A percentile compares a stretch with the other conserved stretches of the same genome.
Evolutionary conservation across 2,113 vertebrate genomes (phyloP).

Genomic region (Stegostoma tigrinum): DNA sequence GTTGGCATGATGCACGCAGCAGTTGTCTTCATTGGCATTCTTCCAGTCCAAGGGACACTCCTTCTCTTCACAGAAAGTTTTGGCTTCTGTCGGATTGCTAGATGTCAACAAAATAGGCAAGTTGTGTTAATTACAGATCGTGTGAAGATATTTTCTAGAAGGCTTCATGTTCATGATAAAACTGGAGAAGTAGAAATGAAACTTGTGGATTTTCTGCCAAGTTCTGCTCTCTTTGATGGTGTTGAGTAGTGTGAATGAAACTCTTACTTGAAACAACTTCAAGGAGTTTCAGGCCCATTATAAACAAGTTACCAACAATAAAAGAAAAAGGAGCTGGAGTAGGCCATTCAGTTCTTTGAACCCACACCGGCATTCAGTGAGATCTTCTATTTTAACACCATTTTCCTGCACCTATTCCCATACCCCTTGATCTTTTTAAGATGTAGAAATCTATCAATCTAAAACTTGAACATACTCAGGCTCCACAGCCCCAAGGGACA

Average conservation of each 20-base stretch:
- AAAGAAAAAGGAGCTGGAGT: no score
- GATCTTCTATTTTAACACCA: no score
- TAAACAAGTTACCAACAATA: background rate
- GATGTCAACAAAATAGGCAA: conserved; percentile 43
- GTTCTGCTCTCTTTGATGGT: background rate
- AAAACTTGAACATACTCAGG: no score
- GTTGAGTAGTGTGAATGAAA: background rate
- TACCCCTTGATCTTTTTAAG: no score
- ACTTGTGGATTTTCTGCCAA: background rate
- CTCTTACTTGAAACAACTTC: background rate
- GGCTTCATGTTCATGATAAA: background rate
- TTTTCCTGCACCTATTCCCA: no score
- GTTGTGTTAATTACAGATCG: background rate
- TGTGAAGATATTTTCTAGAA: background rate
- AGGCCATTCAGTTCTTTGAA: no score
- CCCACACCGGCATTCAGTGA: no score
- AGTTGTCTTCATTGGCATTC: conserved; percentile 68
- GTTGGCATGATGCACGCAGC: conserved; percentile 74
- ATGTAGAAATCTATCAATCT: no score
- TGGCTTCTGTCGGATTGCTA: conserved; percentile 54
- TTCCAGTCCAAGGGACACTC: conserved; percentile 70
- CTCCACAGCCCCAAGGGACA: no score
- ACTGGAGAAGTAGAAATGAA: background rate
- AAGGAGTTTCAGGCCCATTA: background rate
- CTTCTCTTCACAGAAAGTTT: conserved; percentile 66